A percentile compares a stretch with the other conserved stretches of the same genome.
These are phyloP conservation scores for Aphidoletes aphidimyza DNA, from an alignment of 2,888 invertebrate species.

Conservation along the genomic window DNA sequence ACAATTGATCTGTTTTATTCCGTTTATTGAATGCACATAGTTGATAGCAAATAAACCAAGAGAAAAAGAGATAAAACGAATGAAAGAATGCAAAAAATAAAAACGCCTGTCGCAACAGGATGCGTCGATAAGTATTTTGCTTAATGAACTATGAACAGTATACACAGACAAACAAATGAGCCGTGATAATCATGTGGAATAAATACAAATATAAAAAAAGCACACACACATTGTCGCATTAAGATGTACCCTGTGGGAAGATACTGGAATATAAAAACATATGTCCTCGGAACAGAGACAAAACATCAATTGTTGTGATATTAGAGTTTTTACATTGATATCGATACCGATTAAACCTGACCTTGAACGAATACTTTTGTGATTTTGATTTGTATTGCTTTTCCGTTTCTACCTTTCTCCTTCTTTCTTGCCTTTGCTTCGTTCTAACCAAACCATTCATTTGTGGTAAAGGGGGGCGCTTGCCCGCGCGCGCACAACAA, in stretches of 20 bases:
- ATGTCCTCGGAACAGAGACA: background rate
- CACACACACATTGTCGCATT: background rate
- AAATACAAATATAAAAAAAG: background rate
- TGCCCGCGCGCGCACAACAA: too few relatives aligned
- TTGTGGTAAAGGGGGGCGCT: too few relatives aligned
- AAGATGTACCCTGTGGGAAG: background rate
- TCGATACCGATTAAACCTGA: conserved; percentile 28
- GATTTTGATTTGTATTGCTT: background rate
- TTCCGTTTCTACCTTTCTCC: background rate
- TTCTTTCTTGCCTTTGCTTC: too few relatives aligned
- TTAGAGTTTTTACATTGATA: background rate
- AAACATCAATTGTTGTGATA: background rate
- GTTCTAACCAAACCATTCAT: too few relatives aligned
- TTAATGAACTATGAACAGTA: conserved; percentile 12
- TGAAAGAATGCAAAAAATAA: background rate
- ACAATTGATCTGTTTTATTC: background rate
- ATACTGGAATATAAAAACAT: background rate
- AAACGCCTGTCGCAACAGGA: conserved; percentile 3
- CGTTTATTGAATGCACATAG: background rate
- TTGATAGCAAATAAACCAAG: background rate
- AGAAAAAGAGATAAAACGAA: too few relatives aligned
- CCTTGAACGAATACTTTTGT: conserved; percentile 1
- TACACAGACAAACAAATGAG: background rate
- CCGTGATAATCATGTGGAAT: background rate
- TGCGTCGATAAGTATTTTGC: conserved; percentile 23